Percentiles rank a stretch among this genome's conserved stretches.
These are phyloP conservation scores for Sialia sialis DNA, from an alignment of 2,113 vertebrate species.

Conservation along the genomic window DNA sequence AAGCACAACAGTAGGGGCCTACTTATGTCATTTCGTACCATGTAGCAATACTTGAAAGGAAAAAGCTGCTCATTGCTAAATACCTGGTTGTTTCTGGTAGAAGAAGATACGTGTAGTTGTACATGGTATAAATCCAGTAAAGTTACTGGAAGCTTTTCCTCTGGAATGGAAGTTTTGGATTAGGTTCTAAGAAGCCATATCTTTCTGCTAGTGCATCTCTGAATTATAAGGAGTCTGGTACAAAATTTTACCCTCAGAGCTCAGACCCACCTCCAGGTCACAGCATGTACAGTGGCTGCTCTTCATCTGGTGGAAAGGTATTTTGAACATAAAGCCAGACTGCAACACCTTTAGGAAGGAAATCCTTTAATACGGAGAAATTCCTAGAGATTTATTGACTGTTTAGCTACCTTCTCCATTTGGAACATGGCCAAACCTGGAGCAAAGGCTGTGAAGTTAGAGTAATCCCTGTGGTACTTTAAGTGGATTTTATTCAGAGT, in stretches of 20 bases:
- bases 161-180: background rate
- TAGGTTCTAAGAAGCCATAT: background rate
- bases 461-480: background rate
- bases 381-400: background rate
- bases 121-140: background rate
- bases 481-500: background rate
- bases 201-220: background rate
- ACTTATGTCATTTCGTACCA: background rate
- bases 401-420: background rate
- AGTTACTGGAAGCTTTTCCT: background rate
- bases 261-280: background rate
- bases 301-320: background rate
- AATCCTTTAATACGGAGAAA: background rate
- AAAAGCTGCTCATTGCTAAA: background rate
- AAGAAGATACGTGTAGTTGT: background rate
- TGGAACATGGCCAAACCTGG: background rate
- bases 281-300: background rate
- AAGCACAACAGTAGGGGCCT: conserved; percentile 86
- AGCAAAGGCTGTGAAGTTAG: background rate
- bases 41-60: background rate
- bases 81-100: background rate
- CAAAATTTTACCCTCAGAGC: background rate
- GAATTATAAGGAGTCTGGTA: background rate
- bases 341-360: background rate
- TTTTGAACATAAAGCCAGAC: background rate